Percentiles rank a stretch among this genome's conserved stretches.
Conservation (phyloP, 2,113 vertebrate genomes). For the Meleagris gallopavo region DNA sequence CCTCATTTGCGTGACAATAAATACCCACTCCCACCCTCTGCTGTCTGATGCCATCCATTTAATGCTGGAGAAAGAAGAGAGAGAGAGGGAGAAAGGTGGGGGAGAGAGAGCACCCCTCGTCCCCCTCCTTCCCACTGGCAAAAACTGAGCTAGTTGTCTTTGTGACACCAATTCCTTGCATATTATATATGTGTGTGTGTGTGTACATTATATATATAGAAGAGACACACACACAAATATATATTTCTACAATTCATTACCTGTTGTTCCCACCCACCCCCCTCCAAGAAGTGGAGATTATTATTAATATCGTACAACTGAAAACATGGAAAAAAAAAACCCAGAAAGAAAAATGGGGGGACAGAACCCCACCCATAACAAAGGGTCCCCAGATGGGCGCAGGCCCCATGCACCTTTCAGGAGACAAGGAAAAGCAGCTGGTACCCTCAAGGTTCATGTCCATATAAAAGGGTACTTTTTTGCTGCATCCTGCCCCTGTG, state of each 20-base stretch:
- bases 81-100: not conserved
- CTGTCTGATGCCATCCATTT: constrained; percentile 71
- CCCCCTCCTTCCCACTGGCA: constrained; percentile 55
- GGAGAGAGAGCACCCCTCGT: not conserved
- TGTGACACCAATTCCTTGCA: constrained; percentile 62
- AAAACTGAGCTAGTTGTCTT: constrained; percentile 64
- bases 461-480: not conserved
- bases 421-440: constrained; percentile 1
- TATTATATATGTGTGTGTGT: constrained; percentile 69
- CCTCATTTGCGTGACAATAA: constrained; percentile 76
- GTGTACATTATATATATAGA: constrained; percentile 43
- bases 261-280: constrained; percentile 68
- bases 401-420: constrained; percentile 49
- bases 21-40: constrained; percentile 75
- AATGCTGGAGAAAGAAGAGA: constrained; percentile 65
- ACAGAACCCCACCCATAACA: constrained; percentile 52
- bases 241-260: constrained; percentile 71
- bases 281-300: constrained; percentile 74
- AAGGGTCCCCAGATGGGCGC: constrained; percentile 66
- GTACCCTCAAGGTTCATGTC: constrained; percentile 46
- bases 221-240: constrained; percentile 60
- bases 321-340: constrained; percentile 71
- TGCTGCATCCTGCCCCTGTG: constrained; percentile 24
- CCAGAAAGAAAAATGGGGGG: constrained; percentile 61
- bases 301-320: constrained; percentile 74